Evolutionary conservation across 2,888 invertebrate species (phyloP).

Genomic region (Ditula angustiorana): DNA sequence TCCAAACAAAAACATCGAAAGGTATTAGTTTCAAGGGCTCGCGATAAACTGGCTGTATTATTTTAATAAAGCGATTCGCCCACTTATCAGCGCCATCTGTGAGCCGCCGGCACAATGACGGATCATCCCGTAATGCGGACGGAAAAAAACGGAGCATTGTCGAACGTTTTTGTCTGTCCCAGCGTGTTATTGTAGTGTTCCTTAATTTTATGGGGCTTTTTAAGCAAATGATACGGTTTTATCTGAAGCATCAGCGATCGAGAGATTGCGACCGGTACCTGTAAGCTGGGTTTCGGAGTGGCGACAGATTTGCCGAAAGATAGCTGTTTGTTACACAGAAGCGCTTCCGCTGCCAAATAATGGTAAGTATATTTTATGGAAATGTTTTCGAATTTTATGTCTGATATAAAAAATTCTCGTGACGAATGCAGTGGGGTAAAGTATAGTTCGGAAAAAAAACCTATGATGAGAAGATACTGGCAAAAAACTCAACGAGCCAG

Average conservation of each 20-base stretch:
- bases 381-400: slow-evolving; percentile 29
- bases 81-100: slow-evolving; percentile 80
- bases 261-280: slow-evolving; percentile 53
- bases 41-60: slow-evolving; percentile 60
- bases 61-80: slow-evolving; percentile 78
- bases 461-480: too few relatives aligned
- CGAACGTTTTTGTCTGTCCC: slow-evolving; percentile 66
- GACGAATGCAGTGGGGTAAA: too few relatives aligned
- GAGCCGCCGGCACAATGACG: slow-evolving; percentile 73
- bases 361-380: slow-evolving; percentile 28
- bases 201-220: slow-evolving; percentile 83
- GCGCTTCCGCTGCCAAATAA: slow-evolving; percentile 31
- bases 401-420: too few relatives aligned
- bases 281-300: slow-evolving; percentile 49
- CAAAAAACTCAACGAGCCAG: too few relatives aligned
- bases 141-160: slow-evolving; percentile 71
- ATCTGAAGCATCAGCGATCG: slow-evolving; percentile 70
- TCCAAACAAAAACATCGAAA: background rate
- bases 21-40: slow-evolving; percentile 51
- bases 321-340: slow-evolving; percentile 31
- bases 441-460: too few relatives aligned
- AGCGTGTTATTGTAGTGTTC: slow-evolving; percentile 77
- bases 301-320: slow-evolving; percentile 48
- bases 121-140: slow-evolving; percentile 82
- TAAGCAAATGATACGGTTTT: slow-evolving; percentile 84